Percentiles rank a stretch among this genome's conserved stretches.
These are phyloP conservation scores for Drosophila prolongata DNA, from an alignment of 2,888 invertebrate genomes.

Conservation along the genomic window DNA sequence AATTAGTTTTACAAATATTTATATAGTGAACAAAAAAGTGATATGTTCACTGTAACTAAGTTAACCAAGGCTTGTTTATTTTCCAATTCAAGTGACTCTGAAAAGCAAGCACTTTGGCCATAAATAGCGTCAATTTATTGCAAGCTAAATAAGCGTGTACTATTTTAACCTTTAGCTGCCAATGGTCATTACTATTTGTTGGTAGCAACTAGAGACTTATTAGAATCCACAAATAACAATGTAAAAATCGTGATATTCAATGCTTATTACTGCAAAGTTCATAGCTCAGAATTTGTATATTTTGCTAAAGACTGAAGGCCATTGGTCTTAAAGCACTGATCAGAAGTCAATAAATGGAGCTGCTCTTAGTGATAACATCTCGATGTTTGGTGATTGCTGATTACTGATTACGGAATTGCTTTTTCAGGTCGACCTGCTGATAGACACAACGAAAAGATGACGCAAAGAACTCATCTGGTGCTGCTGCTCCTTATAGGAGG, in stretches of 20 bases:
- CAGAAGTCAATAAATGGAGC: background rate
- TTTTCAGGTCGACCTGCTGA: conserved; percentile 22
- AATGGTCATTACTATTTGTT: conserved; percentile 4
- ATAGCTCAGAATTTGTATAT: background rate
- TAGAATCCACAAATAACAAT: background rate
- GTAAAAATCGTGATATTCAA: conserved; percentile 13
- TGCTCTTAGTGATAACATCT: conserved; percentile 9
- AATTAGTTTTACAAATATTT: background rate
- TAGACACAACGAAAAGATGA: conserved; percentile 3
- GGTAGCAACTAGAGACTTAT: background rate
- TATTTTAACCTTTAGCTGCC: conserved; percentile 21
- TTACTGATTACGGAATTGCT: conserved; percentile 2
- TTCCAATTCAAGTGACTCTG: background rate
- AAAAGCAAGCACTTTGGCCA: conserved; percentile 1
- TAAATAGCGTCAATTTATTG: conserved; percentile 11
- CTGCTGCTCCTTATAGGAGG: conserved; percentile 12
- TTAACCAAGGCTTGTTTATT: background rate
- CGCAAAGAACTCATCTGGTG: conserved; percentile 1
- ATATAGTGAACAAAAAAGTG: background rate
- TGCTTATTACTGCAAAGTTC: background rate
- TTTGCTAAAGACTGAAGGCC: conserved; percentile 1
- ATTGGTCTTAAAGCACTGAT: background rate
- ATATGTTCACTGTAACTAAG: background rate
- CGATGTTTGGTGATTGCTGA: background rate
- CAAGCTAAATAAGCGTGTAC: conserved; percentile 6